Evolutionary conservation across 1,140 invertebrate species (phyloP), one percentile per base, ranked within the genome.

Genomic region (Zophobas atratus): DNA sequence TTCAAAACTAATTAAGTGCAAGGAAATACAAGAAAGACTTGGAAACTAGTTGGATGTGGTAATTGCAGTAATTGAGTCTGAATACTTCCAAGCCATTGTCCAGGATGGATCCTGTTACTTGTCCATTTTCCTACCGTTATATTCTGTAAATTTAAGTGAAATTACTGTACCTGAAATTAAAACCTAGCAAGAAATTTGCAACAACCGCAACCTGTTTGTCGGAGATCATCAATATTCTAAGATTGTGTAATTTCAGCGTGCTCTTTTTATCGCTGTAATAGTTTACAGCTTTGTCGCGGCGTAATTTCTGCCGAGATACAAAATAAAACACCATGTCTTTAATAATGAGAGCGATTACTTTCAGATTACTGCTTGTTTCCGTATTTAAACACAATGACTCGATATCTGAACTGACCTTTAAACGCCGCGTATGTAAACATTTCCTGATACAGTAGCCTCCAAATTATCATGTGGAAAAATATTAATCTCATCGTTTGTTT

Each of bases 381-480:
- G 60, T 67, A 67, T 67, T 67, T 39, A 36, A 63, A 63, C 8
- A 63, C 57, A 67, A 67, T 67, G 38, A 67, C 60, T 63, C 36
- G 57, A 63, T 63, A 36, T 8, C 39, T n/a, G 36, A 34, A 20
- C 39, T 32, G 60, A 67, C 60, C 60, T 67, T 67, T 67, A 67
- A 67, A 67, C 60, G 39, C 8, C 57, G 36, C 36, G n/a, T 36
- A 63, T 63, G 57, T 63, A 63, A 63, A 63, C 20, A 67, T 67
- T 67, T 67, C 60, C 60, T 67, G 60, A 67, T 67, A 46, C 60
- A 67, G 60, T 67, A 67, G 60, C 60, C 60, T 67, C 60, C 39
- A 67, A 67, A 67, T 67, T 67, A 67, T 43, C 60, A 43, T 51
- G 20, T 34, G 53, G 53, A 67, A 67, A 67, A 67, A 67, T 67